Conservation (phyloP, 1,140 invertebrate genomes). For the Papilio dardanus region DNA sequence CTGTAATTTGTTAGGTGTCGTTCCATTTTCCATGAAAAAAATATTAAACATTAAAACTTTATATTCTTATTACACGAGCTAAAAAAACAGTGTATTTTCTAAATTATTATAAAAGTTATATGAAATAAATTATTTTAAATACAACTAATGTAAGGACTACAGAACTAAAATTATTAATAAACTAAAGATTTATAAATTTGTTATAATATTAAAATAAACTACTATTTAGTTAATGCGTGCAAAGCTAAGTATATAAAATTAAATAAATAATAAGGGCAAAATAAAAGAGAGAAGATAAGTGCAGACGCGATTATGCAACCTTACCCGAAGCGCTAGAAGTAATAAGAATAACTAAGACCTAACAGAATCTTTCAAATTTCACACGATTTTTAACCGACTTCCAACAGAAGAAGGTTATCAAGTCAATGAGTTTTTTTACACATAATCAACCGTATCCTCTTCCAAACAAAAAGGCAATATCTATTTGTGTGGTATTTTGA, state of each 20-base stretch:
- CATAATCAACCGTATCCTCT: too few species aligned
- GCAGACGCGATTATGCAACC: slow-evolving; percentile 37
- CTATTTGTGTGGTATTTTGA: too few species aligned
- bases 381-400: not conserved
- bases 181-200: not conserved
- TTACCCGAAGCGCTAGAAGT: slow-evolving; percentile 49
- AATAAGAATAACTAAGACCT: not conserved
- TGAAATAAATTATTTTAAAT: not conserved
- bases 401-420: too few species aligned
- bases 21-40: slow-evolving; percentile 15
- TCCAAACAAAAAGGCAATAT: too few species aligned
- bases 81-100: not conserved
- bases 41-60: not conserved
- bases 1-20: too few species aligned
- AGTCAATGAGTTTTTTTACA: too few species aligned
- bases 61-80: not conserved
- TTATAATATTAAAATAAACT: slow-evolving; percentile 26
- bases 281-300: slow-evolving; percentile 36
- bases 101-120: not conserved
- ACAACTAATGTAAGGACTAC: not conserved
- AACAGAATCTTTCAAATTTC: not conserved
- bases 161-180: not conserved
- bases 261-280: slow-evolving; percentile 15
- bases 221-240: slow-evolving; percentile 1
- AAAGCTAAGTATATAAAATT: not conserved